Evolutionary conservation across 2,888 invertebrate genomes (phyloP), one percentile per base, ranked within the genome.

Genomic region (Ctena decussata): DNA sequence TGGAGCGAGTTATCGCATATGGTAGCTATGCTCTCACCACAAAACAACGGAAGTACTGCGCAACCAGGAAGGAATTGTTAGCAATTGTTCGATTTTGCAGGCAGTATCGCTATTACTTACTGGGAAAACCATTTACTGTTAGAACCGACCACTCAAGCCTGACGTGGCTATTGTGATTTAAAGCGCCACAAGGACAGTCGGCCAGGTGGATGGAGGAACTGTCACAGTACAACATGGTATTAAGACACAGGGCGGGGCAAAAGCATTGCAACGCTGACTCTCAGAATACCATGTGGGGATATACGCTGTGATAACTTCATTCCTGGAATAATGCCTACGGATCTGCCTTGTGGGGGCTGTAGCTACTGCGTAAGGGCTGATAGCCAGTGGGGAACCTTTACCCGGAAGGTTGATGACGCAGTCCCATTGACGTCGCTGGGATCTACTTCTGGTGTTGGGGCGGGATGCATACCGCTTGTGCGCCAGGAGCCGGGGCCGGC

Each of bases 181-280:
- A 69, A 35, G 32, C 69, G 11, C 35, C 57, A 37, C 44, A 77
- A 37, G 77, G 77, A 12, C 77, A 77, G 70, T 41, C 70, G n/a
- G 77, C 77, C 1, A 65, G 77, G 11, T 77, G 77, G 77, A n/a
- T 77, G 35, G 77, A 77, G 49, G 77, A 77, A 30, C 35, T 77
- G 46, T 70, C 69, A 27, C 69, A 65, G 37, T 77, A 77, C 27
- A 77, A 65, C 21, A 77, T 77, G 77, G 15, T 21, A 2, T 21
- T 77, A 11, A 37, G 32, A 49, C 46, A 77, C 41, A 37, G 70
- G 12, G 44, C 77, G 8, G 70, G 77, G 8, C 0, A 0, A 21
- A 69, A 44, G 21, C 77, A 77, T 27, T 15, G 0, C 3, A 77
- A 77, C 21, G 77, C 77, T 12, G 70, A 77, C 30, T 41, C 32